Evolutionary conservation across 2,888 invertebrate species (phyloP), one percentile per base, ranked within the genome.

Genomic region (Ophraella communa): DNA sequence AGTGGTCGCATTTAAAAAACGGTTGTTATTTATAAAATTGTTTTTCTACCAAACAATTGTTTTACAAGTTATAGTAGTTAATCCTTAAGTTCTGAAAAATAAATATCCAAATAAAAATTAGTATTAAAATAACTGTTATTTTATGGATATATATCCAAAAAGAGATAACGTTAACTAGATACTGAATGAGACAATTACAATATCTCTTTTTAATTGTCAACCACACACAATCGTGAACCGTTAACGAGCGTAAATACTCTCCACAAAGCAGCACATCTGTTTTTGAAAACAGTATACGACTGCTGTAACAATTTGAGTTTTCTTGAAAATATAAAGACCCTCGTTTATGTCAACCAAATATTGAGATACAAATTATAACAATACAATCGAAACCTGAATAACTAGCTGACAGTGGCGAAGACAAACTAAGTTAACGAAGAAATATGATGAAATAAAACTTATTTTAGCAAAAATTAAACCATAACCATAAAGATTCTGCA

Each of bases 251-350:
- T 58, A 17, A 30, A 14, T n/a, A 49, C 49, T 35, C n/a, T n/a
- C 17, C 39, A 59, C 54, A 57, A 52, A 52, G 53, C 33, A 52
- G 55, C 60, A 62, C 62, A 58, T 62, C 65, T 65, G 65, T 58
- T 62, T 23, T 27, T 62, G 65, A 58, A 62, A 62, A 62, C 27
- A 35, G 23, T 35, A n/a, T 55, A 44, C 24, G 56, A 51, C 51
- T 56, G 18, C 23, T 57, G 53, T 51, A 65, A 62, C 57, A 62
- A 62, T 65, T 62, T 57, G 47, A 62, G 49, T 58, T 65, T 61
- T 58, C 62, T 44, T 65, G 62, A 49, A 53, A 65, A 65, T 54
- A 58, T 49, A 59, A 64, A 64, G 58, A 58, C 65, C 47, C 62
- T 62, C 54, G 62, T 65, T 65, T 47, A 60, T 55, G 59, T 53